phyloP scores from a whole-genome alignment of 1,140 invertebrate species.

The Brachionus paranguensis region DNA sequence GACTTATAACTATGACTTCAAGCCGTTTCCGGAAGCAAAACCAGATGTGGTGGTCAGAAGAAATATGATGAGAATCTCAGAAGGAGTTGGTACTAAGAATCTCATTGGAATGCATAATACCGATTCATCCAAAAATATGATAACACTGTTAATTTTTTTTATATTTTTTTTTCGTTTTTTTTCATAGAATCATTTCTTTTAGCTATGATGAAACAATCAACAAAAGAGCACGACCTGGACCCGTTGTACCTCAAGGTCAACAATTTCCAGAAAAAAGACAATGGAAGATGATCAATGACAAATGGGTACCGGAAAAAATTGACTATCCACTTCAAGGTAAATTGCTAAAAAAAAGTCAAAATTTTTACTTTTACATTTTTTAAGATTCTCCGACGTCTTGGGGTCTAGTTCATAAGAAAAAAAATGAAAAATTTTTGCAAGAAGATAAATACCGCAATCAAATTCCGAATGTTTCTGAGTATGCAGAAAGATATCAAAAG shows the following conservation, averaged over 20 bases:
- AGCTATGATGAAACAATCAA: constrained; percentile 38
- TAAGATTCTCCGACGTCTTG: constrained; percentile 6
- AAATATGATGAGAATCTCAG: not conserved
- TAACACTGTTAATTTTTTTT: not conserved
- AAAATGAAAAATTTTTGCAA: not conserved
- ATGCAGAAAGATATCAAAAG: constrained; percentile 21
- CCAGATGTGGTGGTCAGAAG: constrained; percentile 18
- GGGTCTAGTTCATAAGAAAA: constrained; percentile 25
- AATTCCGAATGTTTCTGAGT: constrained; percentile 27
- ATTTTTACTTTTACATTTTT: not conserved
- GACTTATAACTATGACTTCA: constrained; percentile 26
- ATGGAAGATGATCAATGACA: constrained; percentile 14
- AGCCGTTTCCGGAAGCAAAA: not conserved
- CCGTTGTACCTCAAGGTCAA: not conserved
- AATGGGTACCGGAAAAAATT: constrained; percentile 36
- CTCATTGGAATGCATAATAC: constrained; percentile 29
- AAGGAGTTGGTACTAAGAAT: not conserved
- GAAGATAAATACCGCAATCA: constrained; percentile 31
- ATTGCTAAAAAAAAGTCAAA: not conserved
- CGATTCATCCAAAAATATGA: constrained; percentile 17
- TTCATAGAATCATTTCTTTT: not conserved
- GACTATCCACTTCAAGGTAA: constrained; percentile 35
- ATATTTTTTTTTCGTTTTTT: not conserved
- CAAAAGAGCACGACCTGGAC: not conserved
- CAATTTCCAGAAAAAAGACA: constrained; percentile 34